phyloP scores from a whole-genome alignment of 2,113 vertebrate species.

The Phalacrocorax pelagicus region DNA sequence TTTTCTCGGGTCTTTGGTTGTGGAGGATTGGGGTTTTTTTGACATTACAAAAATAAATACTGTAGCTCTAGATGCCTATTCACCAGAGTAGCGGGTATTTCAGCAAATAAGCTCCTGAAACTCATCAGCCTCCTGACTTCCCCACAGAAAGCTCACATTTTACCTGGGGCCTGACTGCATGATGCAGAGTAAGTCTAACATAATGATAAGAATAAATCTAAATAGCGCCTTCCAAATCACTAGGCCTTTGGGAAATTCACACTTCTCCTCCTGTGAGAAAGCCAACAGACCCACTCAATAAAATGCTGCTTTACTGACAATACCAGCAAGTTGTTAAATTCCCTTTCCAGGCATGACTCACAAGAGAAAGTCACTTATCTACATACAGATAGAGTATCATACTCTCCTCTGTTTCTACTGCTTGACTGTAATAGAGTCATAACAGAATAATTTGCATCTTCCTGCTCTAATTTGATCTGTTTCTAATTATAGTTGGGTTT shows the following conservation, averaged over 20 bases:
- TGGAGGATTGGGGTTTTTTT: background rate
- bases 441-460: background rate
- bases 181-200: background rate
- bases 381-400: background rate
- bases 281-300: background rate
- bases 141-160: background rate
- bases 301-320: background rate
- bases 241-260: constrained; percentile 40
- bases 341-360: background rate
- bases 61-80: background rate
- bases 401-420: background rate
- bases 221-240: constrained; percentile 11
- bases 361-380: background rate
- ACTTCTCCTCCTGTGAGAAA: background rate
- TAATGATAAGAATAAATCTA: constrained; percentile 11
- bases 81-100: background rate
- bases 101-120: background rate
- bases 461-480: background rate
- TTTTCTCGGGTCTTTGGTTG: background rate
- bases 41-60: background rate
- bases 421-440: background rate
- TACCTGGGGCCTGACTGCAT: background rate
- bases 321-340: background rate
- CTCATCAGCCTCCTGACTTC: background rate
- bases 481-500: background rate